Conservation (phyloP, 2,113 vertebrate species). For the Elephantulus edwardii region DNA sequence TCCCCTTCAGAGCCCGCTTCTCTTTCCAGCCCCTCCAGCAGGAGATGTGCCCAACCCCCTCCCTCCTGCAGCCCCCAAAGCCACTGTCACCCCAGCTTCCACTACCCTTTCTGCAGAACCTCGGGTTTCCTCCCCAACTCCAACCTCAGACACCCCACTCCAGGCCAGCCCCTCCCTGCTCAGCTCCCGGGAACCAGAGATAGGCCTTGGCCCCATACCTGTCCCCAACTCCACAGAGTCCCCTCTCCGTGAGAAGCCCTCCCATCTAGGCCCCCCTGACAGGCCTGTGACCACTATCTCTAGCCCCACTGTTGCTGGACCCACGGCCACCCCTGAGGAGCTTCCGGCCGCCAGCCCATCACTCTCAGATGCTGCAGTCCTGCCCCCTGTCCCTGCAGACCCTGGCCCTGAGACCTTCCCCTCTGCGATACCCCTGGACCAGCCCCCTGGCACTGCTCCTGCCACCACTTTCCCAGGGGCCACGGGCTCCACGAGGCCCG, state of each 20-base stretch:
- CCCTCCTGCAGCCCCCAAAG: slow-evolving; percentile 44
- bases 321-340: slow-evolving; percentile 44
- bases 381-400: slow-evolving; percentile 73
- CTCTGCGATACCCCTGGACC: slow-evolving; percentile 69
- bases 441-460: slow-evolving; percentile 61
- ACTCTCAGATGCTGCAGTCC: slow-evolving; percentile 38
- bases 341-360: slow-evolving; percentile 4
- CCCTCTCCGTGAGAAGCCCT: slow-evolving; percentile 75
- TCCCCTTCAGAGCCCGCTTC: slow-evolving; percentile 78
- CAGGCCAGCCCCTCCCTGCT: slow-evolving; percentile 2
- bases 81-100: slow-evolving; percentile 54
- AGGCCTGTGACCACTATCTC: slow-evolving; percentile 59
- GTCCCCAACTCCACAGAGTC: slow-evolving; percentile 56
- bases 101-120: neutral
- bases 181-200: neutral
- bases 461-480: slow-evolving; percentile 78
- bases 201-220: slow-evolving; percentile 59
- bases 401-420: slow-evolving; percentile 62
- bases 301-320: slow-evolving; percentile 62
- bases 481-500: slow-evolving; percentile 73
- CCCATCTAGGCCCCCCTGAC: slow-evolving; percentile 64
- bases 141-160: neutral
- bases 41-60: slow-evolving; percentile 63
- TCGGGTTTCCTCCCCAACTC: slow-evolving; percentile 57
- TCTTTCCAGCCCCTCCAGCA: slow-evolving; percentile 79